Evolutionary conservation across 1,140 invertebrate species (phyloP), one percentile per base, ranked within the genome.

Genomic region (Octopus sinensis): DNA sequence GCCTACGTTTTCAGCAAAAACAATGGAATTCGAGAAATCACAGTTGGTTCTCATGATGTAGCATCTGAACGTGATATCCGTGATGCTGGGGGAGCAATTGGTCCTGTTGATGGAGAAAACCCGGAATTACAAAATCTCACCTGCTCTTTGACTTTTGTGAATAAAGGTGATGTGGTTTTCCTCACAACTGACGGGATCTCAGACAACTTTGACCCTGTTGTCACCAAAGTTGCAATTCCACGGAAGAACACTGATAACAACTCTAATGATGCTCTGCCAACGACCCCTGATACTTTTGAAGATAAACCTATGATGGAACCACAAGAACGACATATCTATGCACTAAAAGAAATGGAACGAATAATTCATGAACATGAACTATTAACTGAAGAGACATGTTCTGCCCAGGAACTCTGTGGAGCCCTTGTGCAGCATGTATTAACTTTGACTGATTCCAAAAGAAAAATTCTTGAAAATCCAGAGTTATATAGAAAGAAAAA

Each of bases 201-300:
- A 12, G 96, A 97, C 88, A 97, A 97, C 89, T 96, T 97, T 90
- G 96, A 97, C 92, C 96, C 96, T 4, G 96, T 97, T 73, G 96
- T 97, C 81, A 96, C 96, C 6, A 96, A 96, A 91, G 96, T 97
- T 89, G 95, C 95, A n/a, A 91, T 95, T 23, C 92, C 93, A 17
- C 91, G 80, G 76, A 79, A 84, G 90, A 83, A 89, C 84, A 76
- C 56, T 79, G 84, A 86, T 77, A 84, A 84, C 53, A 84, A 84
- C 81, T 82, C 84, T 56, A 84, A 84, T 79, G 83, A 82, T 53
- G 78, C 54, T 17, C 76, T 76, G 23, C 54, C 76, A 53, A 62
- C 82, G 68, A 85, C 81, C 78, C 83, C 84, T 54, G 82, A 76
- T 62, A 85, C 84, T 43, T 80, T 84, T 81, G 77, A 84, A 12